Base-by-base conservation (phyloP, 2,888 invertebrate species). In the Flexamia atlantica region DNA sequence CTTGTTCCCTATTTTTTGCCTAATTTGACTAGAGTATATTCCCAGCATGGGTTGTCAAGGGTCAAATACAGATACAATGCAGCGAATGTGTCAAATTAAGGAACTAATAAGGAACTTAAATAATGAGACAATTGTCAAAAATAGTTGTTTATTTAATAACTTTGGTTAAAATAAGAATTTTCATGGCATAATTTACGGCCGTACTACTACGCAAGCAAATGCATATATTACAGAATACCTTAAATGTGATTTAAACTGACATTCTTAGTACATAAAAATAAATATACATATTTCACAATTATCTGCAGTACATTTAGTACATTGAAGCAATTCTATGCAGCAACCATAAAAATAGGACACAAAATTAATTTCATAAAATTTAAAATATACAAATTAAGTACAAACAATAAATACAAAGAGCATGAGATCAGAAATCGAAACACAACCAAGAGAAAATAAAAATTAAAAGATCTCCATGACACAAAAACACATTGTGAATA, bases 381-480 rank as follows among this genome's bases (percentile, higher is more conserved):
- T 20, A 70, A 36, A 70, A 32, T 40, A 36, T 70, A 70, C 36
- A 32, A 2, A 68, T 76, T 76, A 76, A 76, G 74, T 76, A 76
- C 74, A 76, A 42, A 76, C 17, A 46, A 46, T 46, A 76, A 76
- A 46, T 76, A 76, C 74, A 76, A 25, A 20, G n/a, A 76, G n/a
- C 28, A 28, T 76, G 74, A 76, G 74, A 76, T 76, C 74, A 76
- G 74, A 76, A 76, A 76, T 68, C 3, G 50, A 46, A 76, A 76
- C 74, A 76, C 74, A 76, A 76, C 74, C 74, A 76, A 76, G 74
- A 23, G 25, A 70, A 40, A 23, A 7, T 60, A 50, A 50, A n/a
- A n/a, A n/a, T n/a, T n/a, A n/a, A n/a, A n/a, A n/a, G n/a, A n/a
- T n/a, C n/a, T n/a, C n/a, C n/a, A n/a, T n/a, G n/a, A n/a, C n/a